These are phyloP conservation scores for Cydia fagiglandana DNA, from an alignment of 1,140 invertebrate genomes.

Conservation along the genomic window DNA sequence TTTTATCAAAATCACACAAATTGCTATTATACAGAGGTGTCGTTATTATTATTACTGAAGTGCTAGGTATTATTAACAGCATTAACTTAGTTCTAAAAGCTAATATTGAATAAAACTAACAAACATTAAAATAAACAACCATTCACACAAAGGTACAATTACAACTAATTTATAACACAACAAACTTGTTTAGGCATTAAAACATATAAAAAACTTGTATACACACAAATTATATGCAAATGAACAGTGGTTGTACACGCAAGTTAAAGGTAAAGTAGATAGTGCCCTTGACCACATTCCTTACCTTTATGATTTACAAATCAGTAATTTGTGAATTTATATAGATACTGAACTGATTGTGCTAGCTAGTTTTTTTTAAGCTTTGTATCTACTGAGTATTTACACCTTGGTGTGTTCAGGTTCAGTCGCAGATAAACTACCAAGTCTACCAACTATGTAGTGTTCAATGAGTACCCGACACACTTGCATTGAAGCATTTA, in stretches of 20 bases:
- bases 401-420: too few relatives aligned
- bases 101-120: neutral
- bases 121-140: neutral
- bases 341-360: neutral
- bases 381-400: too few relatives aligned
- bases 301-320: neutral
- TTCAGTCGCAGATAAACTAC: too few relatives aligned
- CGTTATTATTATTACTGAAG: neutral
- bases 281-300: slow-evolving; percentile 3
- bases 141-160: neutral
- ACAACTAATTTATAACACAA: neutral
- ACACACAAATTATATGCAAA: neutral
- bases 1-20: neutral
- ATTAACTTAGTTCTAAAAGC: neutral
- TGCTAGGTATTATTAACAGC: neutral
- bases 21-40: too few relatives aligned
- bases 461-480: too few relatives aligned
- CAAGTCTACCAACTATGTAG: too few relatives aligned
- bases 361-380: too few relatives aligned
- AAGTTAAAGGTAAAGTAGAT: neutral
- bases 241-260: neutral
- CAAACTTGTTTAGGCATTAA: neutral
- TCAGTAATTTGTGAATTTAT: neutral
- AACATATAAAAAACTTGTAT: neutral
- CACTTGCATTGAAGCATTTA: too few relatives aligned